Percentiles rank a stretch among this genome's conserved stretches.
These are phyloP conservation scores for Mastacembelus armatus DNA, from an alignment of 2,797 vertebrate genomes.

Conservation along the genomic window DNA sequence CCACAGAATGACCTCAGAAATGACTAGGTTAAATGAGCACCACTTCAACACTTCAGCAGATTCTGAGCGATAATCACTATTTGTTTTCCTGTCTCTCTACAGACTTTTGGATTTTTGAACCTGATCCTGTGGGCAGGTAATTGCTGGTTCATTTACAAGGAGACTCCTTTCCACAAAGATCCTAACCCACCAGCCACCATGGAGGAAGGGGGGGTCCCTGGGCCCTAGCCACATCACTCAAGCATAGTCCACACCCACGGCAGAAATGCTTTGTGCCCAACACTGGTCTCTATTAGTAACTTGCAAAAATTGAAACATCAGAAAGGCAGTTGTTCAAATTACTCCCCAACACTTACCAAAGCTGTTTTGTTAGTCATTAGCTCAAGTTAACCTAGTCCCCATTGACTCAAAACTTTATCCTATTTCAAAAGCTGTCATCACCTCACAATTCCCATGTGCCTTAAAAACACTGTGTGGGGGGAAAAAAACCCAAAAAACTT, in stretches of 20 bases:
- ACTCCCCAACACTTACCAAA: not conserved
- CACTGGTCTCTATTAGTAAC: conserved; percentile 46
- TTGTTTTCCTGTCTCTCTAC: conserved; percentile 19
- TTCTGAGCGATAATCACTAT: not conserved
- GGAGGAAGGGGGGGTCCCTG: conserved; percentile 84
- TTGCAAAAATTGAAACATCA: conserved; percentile 44
- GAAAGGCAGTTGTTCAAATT: not conserved
- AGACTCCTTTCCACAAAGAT: conserved; percentile 90
- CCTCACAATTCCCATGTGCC: not conserved
- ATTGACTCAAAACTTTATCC: not conserved
- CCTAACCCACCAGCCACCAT: conserved; percentile 65
- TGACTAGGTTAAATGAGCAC: not conserved
- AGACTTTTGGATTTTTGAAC: conserved; percentile 95
- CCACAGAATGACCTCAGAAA: not conserved
- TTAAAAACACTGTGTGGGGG: conserved; percentile 26
- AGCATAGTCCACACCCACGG: conserved; percentile 8
- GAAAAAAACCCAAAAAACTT: conserved; percentile 6
- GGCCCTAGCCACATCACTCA: conserved; percentile 55
- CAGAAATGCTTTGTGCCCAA: conserved; percentile 45
- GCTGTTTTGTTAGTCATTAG: conserved; percentile 23
- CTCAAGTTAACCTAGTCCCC: not conserved
- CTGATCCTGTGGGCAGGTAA: conserved; percentile 94
- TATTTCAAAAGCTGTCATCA: not conserved
- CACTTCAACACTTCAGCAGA: not conserved
- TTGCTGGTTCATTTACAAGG: conserved; percentile 97